phyloP scores from a whole-genome alignment of 2,797 vertebrate genomes.

The Chiroxiphia lanceolata region DNA sequence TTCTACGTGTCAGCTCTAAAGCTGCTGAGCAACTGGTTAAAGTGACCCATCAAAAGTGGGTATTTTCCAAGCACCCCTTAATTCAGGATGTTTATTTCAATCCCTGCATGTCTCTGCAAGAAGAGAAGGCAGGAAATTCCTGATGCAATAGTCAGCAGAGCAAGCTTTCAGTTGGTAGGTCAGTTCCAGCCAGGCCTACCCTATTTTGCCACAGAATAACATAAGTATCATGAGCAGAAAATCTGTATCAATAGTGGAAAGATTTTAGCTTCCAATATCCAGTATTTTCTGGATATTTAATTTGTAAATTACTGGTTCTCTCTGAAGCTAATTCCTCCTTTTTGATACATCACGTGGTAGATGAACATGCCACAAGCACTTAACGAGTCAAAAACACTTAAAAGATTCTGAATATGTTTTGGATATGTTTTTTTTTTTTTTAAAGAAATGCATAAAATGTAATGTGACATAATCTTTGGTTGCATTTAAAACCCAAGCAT shows the following conservation, averaged over 20 bases:
- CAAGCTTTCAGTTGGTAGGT: conserved; percentile 1
- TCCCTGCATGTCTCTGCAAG: neutral
- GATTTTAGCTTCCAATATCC: neutral
- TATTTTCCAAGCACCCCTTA: conserved; percentile 47
- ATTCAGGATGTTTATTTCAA: conserved; percentile 55
- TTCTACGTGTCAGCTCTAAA: neutral
- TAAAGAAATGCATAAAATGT: neutral
- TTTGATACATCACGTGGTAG: neutral
- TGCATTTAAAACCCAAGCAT: neutral
- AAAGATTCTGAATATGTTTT: neutral
- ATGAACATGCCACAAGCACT: neutral
- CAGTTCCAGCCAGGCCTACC: conserved; percentile 61
- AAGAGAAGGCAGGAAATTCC: conserved; percentile 5
- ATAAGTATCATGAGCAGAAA: neutral
- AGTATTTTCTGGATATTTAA: neutral
- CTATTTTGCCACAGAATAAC: neutral
- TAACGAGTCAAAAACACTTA: neutral
- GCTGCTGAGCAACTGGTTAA: neutral
- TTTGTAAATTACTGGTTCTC: neutral
- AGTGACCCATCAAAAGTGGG: conserved; percentile 67
- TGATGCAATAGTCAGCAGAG: neutral
- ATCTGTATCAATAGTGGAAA: neutral
- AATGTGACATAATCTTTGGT: neutral
- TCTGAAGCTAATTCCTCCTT: neutral
- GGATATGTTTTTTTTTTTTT: neutral